Conservation (phyloP, 2,797 vertebrate genomes). For the Chromobotia macracanthus region DNA sequence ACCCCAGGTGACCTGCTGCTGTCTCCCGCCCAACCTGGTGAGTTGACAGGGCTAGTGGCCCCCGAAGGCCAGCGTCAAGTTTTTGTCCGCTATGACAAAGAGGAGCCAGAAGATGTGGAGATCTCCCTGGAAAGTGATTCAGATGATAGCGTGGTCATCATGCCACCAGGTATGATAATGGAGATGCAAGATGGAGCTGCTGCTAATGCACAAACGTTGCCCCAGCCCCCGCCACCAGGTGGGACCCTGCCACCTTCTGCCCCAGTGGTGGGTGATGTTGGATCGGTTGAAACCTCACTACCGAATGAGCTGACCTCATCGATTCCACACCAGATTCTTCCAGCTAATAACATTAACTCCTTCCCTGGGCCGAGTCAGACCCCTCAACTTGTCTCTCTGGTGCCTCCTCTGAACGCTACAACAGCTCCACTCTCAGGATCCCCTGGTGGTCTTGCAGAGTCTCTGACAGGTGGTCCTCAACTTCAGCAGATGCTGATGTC, state of each 20-base stretch:
- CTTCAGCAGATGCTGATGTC: conserved; percentile 80
- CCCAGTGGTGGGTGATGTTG: conserved; percentile 61
- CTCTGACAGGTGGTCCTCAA: conserved; percentile 66
- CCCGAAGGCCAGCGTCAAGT: conserved; percentile 80
- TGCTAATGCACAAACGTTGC: conserved; percentile 53
- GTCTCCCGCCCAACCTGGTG: conserved; percentile 71
- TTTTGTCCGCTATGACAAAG: conserved; percentile 89
- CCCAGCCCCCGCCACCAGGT: conserved; percentile 53
- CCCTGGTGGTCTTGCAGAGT: conserved; percentile 61
- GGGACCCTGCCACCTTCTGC: conserved; percentile 36
- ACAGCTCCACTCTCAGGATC: conserved; percentile 60
- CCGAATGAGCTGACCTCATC: conserved; percentile 67
- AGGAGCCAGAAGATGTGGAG: conserved; percentile 88
- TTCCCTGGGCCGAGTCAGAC: conserved; percentile 70
- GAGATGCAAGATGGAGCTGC: conserved; percentile 66
- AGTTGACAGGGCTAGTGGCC: conserved; percentile 66
- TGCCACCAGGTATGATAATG: conserved; percentile 83
- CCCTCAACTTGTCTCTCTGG: conserved; percentile 76
- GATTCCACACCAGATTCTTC: conserved; percentile 59
- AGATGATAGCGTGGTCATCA: conserved; percentile 90
- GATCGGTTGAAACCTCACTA: conserved; percentile 62
- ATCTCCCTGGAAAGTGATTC: conserved; percentile 91
- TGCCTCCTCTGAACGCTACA: conserved; percentile 69
- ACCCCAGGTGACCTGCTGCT: conserved; percentile 71
- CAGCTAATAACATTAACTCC: conserved; percentile 68